Conservation (phyloP, 2,888 invertebrate genomes). For the Caenorhabditis zanzibari region DNA sequence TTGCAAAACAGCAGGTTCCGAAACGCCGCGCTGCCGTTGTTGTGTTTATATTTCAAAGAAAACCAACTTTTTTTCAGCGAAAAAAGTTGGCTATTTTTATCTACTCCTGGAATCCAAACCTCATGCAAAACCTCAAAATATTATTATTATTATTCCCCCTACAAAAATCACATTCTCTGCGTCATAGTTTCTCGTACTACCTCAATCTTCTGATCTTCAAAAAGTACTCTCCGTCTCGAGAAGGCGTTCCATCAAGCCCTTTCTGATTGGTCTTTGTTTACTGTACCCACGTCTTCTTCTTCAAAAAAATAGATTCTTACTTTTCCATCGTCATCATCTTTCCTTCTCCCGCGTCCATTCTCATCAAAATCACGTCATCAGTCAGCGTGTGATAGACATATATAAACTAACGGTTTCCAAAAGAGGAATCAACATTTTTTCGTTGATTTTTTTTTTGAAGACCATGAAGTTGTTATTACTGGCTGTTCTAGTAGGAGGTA, state of each 20-base stretch:
- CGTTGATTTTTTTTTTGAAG: neutral
- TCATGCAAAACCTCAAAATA: no score
- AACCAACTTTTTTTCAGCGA: no score
- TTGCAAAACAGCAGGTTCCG: no score
- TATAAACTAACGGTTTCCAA: conserved; percentile 16
- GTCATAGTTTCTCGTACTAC: neutral
- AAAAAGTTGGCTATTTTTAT: no score
- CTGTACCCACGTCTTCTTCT: conserved; percentile 11
- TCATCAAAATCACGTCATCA: conserved; percentile 21
- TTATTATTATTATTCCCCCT: no score
- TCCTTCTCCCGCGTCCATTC: conserved; percentile 4
- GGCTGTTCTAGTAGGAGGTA: conserved; percentile 7
- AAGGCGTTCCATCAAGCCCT: conserved; percentile 5
- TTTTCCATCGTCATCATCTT: conserved; percentile 36
- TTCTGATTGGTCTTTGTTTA: conserved; percentile 21
- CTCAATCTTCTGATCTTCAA: neutral
- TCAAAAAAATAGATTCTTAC: conserved; percentile 18
- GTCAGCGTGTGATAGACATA: conserved; percentile 19
- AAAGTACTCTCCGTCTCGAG: neutral
- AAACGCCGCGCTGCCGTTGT: no score
- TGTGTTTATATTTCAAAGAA: no score
- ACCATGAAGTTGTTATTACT: conserved; percentile 9
- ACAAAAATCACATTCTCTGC: no score
- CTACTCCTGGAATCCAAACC: no score
- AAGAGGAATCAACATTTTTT: conserved; percentile 13